Conservation (phyloP, 2,888 invertebrate genomes). For the Eristalinus sepulchralis region DNA sequence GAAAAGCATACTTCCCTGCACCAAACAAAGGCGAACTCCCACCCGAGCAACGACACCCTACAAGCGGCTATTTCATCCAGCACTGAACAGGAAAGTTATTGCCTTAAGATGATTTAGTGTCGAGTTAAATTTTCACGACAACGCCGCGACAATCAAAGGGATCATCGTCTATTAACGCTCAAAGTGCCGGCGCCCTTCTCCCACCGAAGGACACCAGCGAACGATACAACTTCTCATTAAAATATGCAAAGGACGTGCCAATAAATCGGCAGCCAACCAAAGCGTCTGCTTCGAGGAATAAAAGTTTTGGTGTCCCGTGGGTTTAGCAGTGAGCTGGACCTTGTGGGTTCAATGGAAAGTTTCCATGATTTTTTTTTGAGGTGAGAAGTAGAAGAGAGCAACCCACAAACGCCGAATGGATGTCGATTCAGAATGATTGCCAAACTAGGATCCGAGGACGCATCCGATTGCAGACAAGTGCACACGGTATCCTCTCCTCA, state of each 20-base stretch:
- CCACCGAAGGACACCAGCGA: constrained; percentile 12
- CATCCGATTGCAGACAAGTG: not conserved
- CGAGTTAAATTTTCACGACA: constrained; percentile 57
- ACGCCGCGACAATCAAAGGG: constrained; percentile 33
- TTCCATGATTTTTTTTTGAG: no score
- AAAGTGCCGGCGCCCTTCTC: not conserved
- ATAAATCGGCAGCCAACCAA: constrained; percentile 40
- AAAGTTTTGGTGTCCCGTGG: not conserved
- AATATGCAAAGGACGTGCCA: constrained; percentile 64
- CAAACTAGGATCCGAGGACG: constrained; percentile 40
- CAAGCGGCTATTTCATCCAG: not conserved
- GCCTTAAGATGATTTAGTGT: constrained; percentile 56
- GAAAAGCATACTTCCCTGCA: not conserved
- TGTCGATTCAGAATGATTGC: constrained; percentile 4
- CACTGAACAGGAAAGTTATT: constrained; percentile 36
- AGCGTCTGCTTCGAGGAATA: not conserved
- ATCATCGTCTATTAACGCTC: constrained; percentile 34
- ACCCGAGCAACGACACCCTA: not conserved
- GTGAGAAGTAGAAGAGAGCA: not conserved
- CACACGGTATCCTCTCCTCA: constrained; percentile 10
- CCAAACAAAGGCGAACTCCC: not conserved
- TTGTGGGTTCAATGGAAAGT: constrained; percentile 31
- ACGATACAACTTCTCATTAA: constrained; percentile 38
- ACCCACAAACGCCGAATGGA: not conserved
- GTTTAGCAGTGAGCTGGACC: not conserved